Conservation (phyloP, 2,888 invertebrate genomes). For the Yponomeuta cagnagella region DNA sequence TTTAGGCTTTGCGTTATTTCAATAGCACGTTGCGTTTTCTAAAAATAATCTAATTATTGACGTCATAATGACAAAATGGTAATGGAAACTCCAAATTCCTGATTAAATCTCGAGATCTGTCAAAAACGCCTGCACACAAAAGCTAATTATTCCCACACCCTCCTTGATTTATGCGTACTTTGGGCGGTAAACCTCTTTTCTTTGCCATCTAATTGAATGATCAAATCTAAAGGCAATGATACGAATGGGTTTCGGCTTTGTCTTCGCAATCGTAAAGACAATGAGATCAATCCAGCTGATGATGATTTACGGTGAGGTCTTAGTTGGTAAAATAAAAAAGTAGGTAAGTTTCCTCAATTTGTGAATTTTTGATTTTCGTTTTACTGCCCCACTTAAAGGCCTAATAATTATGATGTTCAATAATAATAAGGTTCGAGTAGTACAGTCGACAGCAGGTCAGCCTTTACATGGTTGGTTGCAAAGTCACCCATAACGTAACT, state of each 20-base stretch:
- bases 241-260: not conserved
- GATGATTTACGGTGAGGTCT: not conserved
- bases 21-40: too few relatives aligned
- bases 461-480: too few relatives aligned
- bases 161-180: constrained; percentile 60
- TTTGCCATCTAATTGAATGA: constrained; percentile 65
- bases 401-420: too few relatives aligned
- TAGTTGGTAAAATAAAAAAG: not conserved
- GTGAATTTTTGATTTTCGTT: too few relatives aligned
- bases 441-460: too few relatives aligned
- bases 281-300: not conserved
- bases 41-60: too few relatives aligned
- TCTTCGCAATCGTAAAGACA: constrained; percentile 1
- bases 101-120: not conserved
- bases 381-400: too few relatives aligned
- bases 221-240: constrained; percentile 44
- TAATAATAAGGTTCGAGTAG: too few relatives aligned
- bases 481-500: too few relatives aligned
- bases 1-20: too few relatives aligned
- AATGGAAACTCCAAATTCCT: not conserved
- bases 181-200: constrained; percentile 65
- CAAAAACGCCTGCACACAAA: not conserved
- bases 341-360: too few relatives aligned
- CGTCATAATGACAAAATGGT: not conserved
- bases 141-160: constrained; percentile 2